A percentile compares a stretch with the other conserved stretches of the same genome.
These are phyloP conservation scores for Nothobranchius kuhntae DNA, from an alignment of 2,113 vertebrate genomes.

Conservation along the genomic window DNA sequence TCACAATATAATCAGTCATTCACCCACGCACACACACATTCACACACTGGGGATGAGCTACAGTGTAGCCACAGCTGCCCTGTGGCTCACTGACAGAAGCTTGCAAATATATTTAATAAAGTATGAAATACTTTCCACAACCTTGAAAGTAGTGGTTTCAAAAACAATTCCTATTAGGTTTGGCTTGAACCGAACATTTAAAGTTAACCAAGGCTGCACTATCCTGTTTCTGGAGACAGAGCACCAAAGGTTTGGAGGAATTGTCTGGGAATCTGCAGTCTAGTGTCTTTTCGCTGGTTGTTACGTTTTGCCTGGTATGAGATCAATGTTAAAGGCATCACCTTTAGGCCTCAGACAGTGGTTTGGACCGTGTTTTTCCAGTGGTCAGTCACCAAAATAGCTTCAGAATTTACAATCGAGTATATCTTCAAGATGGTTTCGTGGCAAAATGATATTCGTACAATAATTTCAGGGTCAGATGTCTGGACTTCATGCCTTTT, in stretches of 20 bases:
- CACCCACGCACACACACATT: too few relatives aligned
- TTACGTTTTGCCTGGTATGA: conserved; percentile 56
- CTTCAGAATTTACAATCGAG: conserved; percentile 33
- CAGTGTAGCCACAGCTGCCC: too few relatives aligned
- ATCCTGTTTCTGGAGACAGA: conserved; percentile 49
- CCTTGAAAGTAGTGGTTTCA: conserved; percentile 45
- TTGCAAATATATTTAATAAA: conserved; percentile 29
- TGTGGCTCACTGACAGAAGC: conserved; percentile 26
- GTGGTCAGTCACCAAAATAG: conserved; percentile 51
- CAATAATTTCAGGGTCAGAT: conserved; percentile 18
- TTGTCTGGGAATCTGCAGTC: conserved; percentile 37
- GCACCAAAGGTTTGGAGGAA: conserved; percentile 53
- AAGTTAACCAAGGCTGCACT: conserved; percentile 50
- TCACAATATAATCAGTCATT: too few relatives aligned
- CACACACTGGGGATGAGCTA: too few relatives aligned
- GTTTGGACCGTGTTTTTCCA: conserved; percentile 51
- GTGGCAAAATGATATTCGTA: conserved; percentile 3
- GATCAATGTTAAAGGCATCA: conserved; percentile 53
- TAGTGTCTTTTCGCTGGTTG: conserved; percentile 52
- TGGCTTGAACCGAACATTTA: conserved; percentile 45
- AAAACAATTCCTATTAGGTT: conserved; percentile 43
- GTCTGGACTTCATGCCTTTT: conserved; percentile 24
- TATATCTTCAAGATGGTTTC: conserved; percentile 30
- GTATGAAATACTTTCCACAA: conserved; percentile 43
- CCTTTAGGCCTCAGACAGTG: conserved; percentile 56